Conservation (phyloP, 2,113 vertebrate genomes). For the Orthonyx spaldingii region DNA sequence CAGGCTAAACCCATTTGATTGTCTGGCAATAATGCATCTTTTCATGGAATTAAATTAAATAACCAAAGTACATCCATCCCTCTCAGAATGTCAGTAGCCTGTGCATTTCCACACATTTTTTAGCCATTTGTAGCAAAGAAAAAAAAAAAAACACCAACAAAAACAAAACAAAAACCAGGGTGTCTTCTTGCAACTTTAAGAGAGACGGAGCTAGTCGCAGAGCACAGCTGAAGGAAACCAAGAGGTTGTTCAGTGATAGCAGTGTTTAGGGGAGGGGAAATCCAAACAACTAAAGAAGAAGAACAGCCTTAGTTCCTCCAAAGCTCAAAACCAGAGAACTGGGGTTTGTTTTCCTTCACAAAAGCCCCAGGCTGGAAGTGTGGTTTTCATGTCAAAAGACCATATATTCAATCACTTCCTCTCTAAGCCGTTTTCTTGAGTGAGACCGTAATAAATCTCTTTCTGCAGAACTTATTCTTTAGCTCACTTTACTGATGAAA, state of each 20-base stretch:
- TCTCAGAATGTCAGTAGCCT: neutral
- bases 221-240: neutral
- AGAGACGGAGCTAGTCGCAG: neutral
- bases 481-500: neutral
- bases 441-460: neutral
- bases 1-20: neutral
- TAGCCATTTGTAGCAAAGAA: neutral
- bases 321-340: neutral
- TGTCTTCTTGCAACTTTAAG: neutral
- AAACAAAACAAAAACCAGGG: rapidly evolving
- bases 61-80: neutral
- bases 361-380: neutral
- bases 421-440: neutral
- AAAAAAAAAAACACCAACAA: neutral
- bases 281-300: neutral
- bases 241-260: neutral
- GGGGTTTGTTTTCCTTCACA: neutral
- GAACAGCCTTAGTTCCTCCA: neutral
- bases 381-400: neutral
- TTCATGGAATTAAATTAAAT: neutral
- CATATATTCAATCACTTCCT: neutral
- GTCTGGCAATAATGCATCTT: neutral
- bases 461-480: neutral
- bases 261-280: neutral
- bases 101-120: neutral